Evolutionary conservation across 2,797 vertebrate species (phyloP), one percentile per base, ranked within the genome.

Genomic region (Gorsachius magnificus): DNA sequence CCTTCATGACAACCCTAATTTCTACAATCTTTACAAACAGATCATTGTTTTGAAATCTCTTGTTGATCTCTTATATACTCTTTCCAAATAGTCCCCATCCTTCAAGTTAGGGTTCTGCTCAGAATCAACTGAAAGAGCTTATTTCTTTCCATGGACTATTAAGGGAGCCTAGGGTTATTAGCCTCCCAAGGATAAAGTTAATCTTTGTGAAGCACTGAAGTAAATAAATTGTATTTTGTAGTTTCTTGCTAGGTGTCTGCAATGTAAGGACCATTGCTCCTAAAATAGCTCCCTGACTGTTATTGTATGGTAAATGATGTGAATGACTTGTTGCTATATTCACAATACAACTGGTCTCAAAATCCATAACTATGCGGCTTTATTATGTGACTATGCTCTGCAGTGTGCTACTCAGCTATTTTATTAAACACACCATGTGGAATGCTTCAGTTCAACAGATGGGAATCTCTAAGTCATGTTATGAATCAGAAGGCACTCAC

Each of bases 181-280:
- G 92, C 74, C 92, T 95, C 95, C 77, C 81, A 95, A 94, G 95
- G 90, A 96, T 92, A 89, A 96, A 96, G 86, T 93, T 96, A 96
- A 97, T 96, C 93, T 94, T 89, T 83, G 83, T 71, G 81, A 94
- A 89, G 74, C 95, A 94, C 81, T 95, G 94, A 95, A 95, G 93
- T 94, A 95, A 96, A 97, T 94, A 96, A 90, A 93, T 95, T 92
- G 83, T 74, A 87, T 95, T 95, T 95, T 92, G 91, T 68, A 87
- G 78, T 93, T 91, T 82, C 88, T 94, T 95, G 68, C 88, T 95
- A 53, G 91, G 93, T 84, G 74, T 90, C 93, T 93, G 66, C 56
- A 84, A 84, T 93, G 51, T 92, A 96, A 95, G 96, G 95, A 89
- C 86, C 94, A 95, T 94, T 96, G 93, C 91, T 92, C 71, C 86